These are phyloP conservation scores for Chiridota heheva DNA, from an alignment of 35 echinoderm and acorn worm species.

Conservation along the genomic window DNA sequence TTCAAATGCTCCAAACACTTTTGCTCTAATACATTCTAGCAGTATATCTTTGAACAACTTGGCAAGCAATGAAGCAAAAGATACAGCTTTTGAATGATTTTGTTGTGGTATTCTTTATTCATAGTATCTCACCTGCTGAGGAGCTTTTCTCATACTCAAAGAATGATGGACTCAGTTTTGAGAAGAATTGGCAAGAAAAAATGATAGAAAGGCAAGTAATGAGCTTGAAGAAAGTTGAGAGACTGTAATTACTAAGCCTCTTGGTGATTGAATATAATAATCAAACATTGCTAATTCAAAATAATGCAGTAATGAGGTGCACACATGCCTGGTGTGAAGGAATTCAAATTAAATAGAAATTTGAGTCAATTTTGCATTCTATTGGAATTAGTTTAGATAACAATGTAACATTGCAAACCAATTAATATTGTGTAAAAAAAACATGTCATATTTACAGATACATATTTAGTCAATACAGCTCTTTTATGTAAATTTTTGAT, in stretches of 20 bases:
- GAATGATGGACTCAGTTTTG: constrained; percentile 80
- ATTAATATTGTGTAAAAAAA: no score
- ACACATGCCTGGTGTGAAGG: neutral
- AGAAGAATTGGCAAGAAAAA: constrained; percentile 85
- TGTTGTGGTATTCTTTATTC: neutral
- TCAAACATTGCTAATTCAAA: neutral
- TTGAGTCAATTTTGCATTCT: neutral
- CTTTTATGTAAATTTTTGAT: no score
- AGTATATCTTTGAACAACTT: neutral
- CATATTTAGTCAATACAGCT: no score
- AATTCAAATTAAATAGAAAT: neutral
- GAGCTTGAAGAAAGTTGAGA: neutral
- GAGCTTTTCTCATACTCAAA: constrained; percentile 56
- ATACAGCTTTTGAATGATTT: constrained; percentile 19
- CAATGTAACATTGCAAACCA: no score
- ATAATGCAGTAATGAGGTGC: neutral
- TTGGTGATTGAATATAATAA: neutral
- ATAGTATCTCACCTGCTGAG: constrained; percentile 47
- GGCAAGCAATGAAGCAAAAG: neutral
- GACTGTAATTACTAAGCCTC: neutral
- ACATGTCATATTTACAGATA: no score
- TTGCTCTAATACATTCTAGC: neutral
- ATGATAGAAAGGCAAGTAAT: constrained; percentile 77
- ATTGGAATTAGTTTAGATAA: neutral
- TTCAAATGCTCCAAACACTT: neutral